Evolutionary conservation across 2,113 vertebrate species (phyloP).

Genomic region (Gymnarchus niloticus): DNA sequence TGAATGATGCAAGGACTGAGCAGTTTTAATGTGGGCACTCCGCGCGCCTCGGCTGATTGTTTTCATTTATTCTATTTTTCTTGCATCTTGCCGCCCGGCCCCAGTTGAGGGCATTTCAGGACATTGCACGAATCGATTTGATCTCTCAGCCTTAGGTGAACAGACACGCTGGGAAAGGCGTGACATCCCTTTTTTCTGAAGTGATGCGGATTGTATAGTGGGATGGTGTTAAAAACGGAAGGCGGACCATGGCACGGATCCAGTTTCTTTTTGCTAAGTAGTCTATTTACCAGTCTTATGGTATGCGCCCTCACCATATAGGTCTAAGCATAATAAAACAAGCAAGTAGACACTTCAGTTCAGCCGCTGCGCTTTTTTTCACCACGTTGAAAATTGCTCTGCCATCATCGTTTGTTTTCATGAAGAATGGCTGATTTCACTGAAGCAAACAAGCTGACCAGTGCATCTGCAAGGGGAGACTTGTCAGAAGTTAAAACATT

Average conservation of each 20-base stretch:
- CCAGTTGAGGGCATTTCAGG: background rate
- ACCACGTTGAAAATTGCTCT: slow-evolving; percentile 20
- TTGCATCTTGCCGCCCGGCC: background rate
- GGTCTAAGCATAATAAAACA: slow-evolving; percentile 28
- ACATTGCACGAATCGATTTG: slow-evolving; percentile 17
- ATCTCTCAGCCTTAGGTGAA: background rate
- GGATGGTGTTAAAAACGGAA: slow-evolving; percentile 43
- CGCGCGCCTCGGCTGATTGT: background rate
- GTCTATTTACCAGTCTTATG: slow-evolving; percentile 45
- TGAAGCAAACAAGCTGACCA: slow-evolving; percentile 71
- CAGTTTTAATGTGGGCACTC: background rate
- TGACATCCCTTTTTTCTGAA: slow-evolving; percentile 41
- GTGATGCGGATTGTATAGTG: slow-evolving; percentile 39
- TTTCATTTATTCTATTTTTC: background rate
- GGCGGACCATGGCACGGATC: slow-evolving; percentile 43
- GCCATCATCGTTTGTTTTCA: slow-evolving; percentile 60
- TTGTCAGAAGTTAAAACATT: slow-evolving; percentile 66
- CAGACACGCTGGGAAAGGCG: slow-evolving; percentile 32
- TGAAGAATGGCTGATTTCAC: slow-evolving; percentile 76
- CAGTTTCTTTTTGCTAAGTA: slow-evolving; percentile 31
- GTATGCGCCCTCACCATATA: slow-evolving; percentile 29
- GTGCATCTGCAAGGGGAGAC: slow-evolving; percentile 82
- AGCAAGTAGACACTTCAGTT: slow-evolving; percentile 1
- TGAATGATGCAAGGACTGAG: slow-evolving; percentile 19
- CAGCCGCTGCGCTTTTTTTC: slow-evolving; percentile 33